Evolutionary conservation across 2,113 vertebrate species (phyloP).

Genomic region (Myotis lucifugus): DNA sequence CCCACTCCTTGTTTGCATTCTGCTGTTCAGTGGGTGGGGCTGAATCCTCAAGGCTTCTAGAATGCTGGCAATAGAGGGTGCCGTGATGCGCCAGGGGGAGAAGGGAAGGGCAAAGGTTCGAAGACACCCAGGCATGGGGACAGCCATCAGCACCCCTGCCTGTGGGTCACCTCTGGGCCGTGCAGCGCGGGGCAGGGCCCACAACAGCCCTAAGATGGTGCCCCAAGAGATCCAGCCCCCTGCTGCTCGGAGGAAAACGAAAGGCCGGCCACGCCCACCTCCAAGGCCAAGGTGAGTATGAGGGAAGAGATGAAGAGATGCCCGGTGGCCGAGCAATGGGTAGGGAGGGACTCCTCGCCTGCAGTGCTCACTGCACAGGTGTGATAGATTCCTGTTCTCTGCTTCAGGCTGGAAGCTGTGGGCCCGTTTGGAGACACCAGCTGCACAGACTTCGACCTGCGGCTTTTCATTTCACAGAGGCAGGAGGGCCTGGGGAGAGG

Average conservation of each 20-base stretch:
- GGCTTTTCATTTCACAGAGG: not conserved
- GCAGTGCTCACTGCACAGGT: not conserved
- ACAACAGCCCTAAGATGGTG: accelerated
- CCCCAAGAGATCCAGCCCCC: accelerated
- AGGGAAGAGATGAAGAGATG: not conserved
- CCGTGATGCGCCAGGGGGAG: not conserved
- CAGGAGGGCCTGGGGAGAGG: not conserved
- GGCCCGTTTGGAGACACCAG: not conserved
- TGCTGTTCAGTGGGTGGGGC: not conserved
- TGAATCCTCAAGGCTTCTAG: not conserved
- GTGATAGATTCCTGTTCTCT: not conserved
- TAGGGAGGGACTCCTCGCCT: not conserved
- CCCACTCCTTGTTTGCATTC: not conserved
- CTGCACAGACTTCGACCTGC: not conserved
- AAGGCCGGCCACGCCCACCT: too few species aligned
- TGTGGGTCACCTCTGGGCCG: not conserved
- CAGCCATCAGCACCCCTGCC: not conserved
- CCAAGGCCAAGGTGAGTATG: not conserved
- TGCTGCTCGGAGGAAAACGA: not conserved
- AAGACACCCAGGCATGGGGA: not conserved
- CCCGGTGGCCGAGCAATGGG: not conserved
- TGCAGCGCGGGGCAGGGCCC: accelerated
- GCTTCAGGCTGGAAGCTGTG: not conserved
- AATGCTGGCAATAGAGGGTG: not conserved
- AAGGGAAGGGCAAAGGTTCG: not conserved